Base-by-base conservation (phyloP, 1,140 invertebrate genomes). In the Ips typographus region DNA sequence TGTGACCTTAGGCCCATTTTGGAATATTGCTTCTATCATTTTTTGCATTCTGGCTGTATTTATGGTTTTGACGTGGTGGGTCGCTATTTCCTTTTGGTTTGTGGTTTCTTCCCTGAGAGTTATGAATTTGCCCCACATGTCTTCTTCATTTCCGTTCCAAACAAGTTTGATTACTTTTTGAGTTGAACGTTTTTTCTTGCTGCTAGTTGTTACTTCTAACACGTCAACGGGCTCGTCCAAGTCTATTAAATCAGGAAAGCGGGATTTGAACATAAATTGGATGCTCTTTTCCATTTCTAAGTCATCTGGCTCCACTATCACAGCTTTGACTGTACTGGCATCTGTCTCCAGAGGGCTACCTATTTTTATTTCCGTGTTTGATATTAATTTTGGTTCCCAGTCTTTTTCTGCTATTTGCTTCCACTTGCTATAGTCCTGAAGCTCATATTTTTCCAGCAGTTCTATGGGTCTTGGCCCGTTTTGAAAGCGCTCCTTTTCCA, bases 11-110 rank as follows among this genome's bases (percentile, higher is more conserved):
- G 40, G 65, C 4, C 39, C 40, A 6, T 42, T 56, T 36, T 1
- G 7, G 64, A 65, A 66, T 36, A 66, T 61, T n/a, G 8, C 8
- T 47, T 47, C 61, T 52, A 63, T 5, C 37, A 63, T 53, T 44
- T 63, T 63, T 38, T n/a, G 22, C 22, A 22, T 22, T 22, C 44
- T 47, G 44, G 5, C 44, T 47, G n/a, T 47, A n/a, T 47, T 47
- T 47, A 47, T n/a, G 5, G 5, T 47, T n/a, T 47, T n/a, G 5
- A 47, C n/a, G 5, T 47, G 5, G 44, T 47, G 44, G 5, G n/a
- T 5, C 44, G 44, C 44, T 47, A 47, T n/a, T n/a, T n/a, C 5
- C 44, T 47, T n/a, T 6, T 5, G 5, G 44, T 47, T n/a, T 5
- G 5, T 47, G 44, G n/a, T n/a, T 47, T 47, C 44, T n/a, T 47